Conservation (phyloP, 1,140 invertebrate genomes). For the Drosophila punjabiensis region DNA sequence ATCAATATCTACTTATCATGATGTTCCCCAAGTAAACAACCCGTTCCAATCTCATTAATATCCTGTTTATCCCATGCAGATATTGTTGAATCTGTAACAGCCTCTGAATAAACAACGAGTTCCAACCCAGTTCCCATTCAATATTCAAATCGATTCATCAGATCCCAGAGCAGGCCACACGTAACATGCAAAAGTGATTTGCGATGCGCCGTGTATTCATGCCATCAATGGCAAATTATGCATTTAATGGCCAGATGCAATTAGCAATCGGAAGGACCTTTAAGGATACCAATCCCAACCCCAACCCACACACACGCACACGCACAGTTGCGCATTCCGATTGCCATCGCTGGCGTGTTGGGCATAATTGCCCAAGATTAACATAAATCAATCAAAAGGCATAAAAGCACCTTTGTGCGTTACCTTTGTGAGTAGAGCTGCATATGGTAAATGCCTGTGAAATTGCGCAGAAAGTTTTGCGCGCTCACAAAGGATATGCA, state of each 20-base stretch:
- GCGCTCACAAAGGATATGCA: slow-evolving; percentile 31
- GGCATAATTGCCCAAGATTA: slow-evolving; percentile 71
- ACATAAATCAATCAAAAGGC: slow-evolving; percentile 74
- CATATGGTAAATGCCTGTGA: slow-evolving; percentile 64
- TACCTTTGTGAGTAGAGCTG: slow-evolving; percentile 3
- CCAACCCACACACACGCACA: neutral
- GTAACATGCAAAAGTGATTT: slow-evolving; percentile 42
- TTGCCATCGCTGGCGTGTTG: slow-evolving; percentile 32
- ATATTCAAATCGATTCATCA: slow-evolving; percentile 39
- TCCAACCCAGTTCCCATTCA: slow-evolving; percentile 27
- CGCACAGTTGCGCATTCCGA: neutral
- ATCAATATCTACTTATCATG: neutral
- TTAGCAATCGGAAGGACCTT: slow-evolving; percentile 35
- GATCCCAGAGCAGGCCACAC: slow-evolving; percentile 31
- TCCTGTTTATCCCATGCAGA: neutral
- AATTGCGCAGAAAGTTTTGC: slow-evolving; percentile 65
- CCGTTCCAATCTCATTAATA: neutral
- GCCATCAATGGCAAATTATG: slow-evolving; percentile 48
- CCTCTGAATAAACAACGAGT: slow-evolving; percentile 27
- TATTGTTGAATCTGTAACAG: slow-evolving; percentile 12
- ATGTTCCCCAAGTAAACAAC: neutral
- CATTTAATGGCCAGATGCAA: slow-evolving; percentile 51
- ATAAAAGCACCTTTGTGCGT: slow-evolving; percentile 30
- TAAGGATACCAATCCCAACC: slow-evolving; percentile 1
- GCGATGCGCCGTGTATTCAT: slow-evolving; percentile 30